Percentiles rank a stretch among this genome's conserved stretches.
These are phyloP conservation scores for Carollia perspicillata DNA, from an alignment of 2,113 vertebrate species.

Conservation along the genomic window DNA sequence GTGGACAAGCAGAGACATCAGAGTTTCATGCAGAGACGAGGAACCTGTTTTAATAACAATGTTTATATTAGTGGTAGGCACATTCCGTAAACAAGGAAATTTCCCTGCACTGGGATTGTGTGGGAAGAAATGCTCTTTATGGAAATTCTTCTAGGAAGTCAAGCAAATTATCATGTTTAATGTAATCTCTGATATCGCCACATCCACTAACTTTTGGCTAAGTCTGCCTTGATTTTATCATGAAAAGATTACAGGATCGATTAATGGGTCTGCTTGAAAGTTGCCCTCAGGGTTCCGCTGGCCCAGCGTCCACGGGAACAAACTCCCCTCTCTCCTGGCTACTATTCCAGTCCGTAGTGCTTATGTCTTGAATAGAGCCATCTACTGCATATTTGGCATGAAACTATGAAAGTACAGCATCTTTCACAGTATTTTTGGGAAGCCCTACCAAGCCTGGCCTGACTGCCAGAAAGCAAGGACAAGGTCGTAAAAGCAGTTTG, in stretches of 20 bases:
- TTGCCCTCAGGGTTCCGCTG: neutral
- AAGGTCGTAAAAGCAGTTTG: neutral
- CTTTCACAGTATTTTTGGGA: neutral
- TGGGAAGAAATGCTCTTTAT: neutral
- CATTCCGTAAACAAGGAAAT: conserved; percentile 26
- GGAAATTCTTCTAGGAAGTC: conserved; percentile 4
- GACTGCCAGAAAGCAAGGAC: neutral
- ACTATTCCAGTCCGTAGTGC: conserved; percentile 20
- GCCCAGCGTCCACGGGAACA: rapidly evolving
- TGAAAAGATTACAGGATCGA: conserved; percentile 5
- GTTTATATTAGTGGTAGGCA: conserved; percentile 6
- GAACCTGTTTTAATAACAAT: neutral
- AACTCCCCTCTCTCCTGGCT: neutral
- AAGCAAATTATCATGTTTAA: neutral
- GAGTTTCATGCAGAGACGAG: conserved; percentile 19
- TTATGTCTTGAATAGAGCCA: neutral
- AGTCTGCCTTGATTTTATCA: conserved; percentile 13
- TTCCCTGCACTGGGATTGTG: neutral
- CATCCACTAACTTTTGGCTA: conserved; percentile 26
- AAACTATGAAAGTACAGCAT: conserved; percentile 18
- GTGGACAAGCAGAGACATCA: conserved; percentile 33
- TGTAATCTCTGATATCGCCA: neutral
- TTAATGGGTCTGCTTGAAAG: neutral
- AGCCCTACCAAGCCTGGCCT: neutral
- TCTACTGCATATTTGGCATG: neutral